Evolutionary conservation across 2,797 vertebrate genomes (phyloP), one percentile per base, ranked within the genome.

Genomic region (Gallirallus australis): DNA sequence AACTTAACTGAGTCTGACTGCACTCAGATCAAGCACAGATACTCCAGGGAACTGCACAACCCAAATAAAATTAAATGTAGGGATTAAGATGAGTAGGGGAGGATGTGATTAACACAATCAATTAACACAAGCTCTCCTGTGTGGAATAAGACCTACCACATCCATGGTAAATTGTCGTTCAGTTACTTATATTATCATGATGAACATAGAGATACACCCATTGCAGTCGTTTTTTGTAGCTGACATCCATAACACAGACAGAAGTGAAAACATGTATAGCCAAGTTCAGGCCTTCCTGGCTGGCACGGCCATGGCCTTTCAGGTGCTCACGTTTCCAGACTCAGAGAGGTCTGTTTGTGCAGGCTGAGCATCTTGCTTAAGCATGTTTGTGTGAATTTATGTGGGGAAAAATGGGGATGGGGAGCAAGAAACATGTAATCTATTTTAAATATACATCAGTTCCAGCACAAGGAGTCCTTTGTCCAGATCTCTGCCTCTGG

Each of bases 21-120:
- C 1, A 0, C 53, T 84, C 14, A 4, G 63, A 88, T 92, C 73
- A 82, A 89, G 71, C 88, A 78, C 60, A 85, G 65, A 59, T 93
- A 54, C 96, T 85, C 96, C 30, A 75, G 93, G 92, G 95, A 96
- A 25, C 39, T n/a, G 56, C 1, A 2, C 81, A 95, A 85, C 71
- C 45, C 60, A 93, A 95, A 90, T 78, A 96, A 97, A 93, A 97
- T 94, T 95, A 95, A 92, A 92, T 81, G 88, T 71, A 92, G 65
- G 80, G 92, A 96, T 95, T 96, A 93, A 92, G 83, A 93, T 61
- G 81, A 94, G 77, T 61, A 89, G 71, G 40, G 63, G 40, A 94
- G 90, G 88, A 89, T 94, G 83, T 85, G 90, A 94, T 97, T 95
- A 96, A 96, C 88, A 85, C 91, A 81, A 78, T 82, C 94, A 95